These are phyloP conservation scores for Morpho helenor DNA, from an alignment of 2,888 invertebrate species.

Conservation along the genomic window DNA sequence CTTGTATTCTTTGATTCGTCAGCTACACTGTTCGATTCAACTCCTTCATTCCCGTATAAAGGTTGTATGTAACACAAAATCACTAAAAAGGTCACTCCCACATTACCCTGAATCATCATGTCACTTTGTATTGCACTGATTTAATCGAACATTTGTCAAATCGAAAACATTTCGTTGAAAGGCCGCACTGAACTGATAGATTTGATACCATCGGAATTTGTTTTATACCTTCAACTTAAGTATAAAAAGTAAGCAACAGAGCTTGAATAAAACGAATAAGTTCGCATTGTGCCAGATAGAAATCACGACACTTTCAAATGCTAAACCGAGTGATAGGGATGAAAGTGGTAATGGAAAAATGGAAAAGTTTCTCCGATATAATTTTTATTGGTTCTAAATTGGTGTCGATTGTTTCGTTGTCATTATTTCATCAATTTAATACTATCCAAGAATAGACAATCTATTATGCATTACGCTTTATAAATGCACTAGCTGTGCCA, in stretches of 20 bases:
- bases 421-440: conserved; percentile 1
- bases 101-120: conserved; percentile 54
- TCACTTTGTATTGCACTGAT: conserved; percentile 40
- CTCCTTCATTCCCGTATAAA: conserved; percentile 40
- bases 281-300: conserved; percentile 47
- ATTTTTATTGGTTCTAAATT: conserved; percentile 30
- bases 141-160: conserved; percentile 25
- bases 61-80: conserved; percentile 38
- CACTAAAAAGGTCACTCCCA: conserved; percentile 39
- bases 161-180: conserved; percentile 49
- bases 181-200: conserved; percentile 50
- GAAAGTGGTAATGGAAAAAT: conserved; percentile 34
- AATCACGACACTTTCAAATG: conserved; percentile 50
- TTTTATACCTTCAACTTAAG: conserved; percentile 56
- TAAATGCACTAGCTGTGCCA: too few species aligned
- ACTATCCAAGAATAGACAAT: not conserved
- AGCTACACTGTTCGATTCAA: conserved; percentile 42
- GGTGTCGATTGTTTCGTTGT: not conserved
- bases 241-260: conserved; percentile 46
- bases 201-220: conserved; percentile 43
- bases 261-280: conserved; percentile 49
- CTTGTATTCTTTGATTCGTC: conserved; percentile 29
- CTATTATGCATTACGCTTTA: too few species aligned
- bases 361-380: conserved; percentile 24
- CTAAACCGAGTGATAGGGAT: conserved; percentile 11